phyloP scores from a whole-genome alignment of 2,113 vertebrate species.

The Anarhynchus alexandrinus region DNA sequence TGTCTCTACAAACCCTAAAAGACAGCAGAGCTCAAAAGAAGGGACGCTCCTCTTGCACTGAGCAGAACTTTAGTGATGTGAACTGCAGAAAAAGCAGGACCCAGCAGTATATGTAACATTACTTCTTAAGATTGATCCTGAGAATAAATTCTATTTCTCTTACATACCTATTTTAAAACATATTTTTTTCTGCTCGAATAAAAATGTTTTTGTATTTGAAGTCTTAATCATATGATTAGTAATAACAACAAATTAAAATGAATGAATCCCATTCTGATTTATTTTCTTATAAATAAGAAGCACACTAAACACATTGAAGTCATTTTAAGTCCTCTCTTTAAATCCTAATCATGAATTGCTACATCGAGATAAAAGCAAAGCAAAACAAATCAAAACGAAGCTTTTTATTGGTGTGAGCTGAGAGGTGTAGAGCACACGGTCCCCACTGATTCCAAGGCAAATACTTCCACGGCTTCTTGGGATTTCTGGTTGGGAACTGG shows the following conservation, averaged over 20 bases:
- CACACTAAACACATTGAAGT: not conserved
- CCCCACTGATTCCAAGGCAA: not conserved
- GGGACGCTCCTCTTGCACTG: not conserved
- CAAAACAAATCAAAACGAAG: not conserved
- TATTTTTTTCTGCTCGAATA: not conserved
- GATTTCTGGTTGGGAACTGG: not conserved
- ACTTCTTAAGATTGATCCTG: not conserved
- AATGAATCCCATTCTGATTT: not conserved
- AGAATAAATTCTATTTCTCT: not conserved
- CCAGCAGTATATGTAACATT: not conserved
- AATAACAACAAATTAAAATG: not conserved
- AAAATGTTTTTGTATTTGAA: not conserved
- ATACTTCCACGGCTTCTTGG: not conserved
- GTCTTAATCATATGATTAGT: not conserved
- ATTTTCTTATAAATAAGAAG: not conserved
- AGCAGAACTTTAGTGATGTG: not conserved
- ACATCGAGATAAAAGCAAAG: not conserved
- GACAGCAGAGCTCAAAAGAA: not conserved
- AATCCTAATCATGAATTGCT: not conserved
- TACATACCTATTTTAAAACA: not conserved
- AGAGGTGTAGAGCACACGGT: not conserved
- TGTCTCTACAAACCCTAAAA: not conserved
- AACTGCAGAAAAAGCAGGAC: not conserved
- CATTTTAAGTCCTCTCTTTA: slow-evolving; percentile 4
- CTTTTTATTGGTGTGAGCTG: not conserved